Base-by-base conservation (phyloP, 2,888 invertebrate species). In the Tetramorium bicarinatum region DNA sequence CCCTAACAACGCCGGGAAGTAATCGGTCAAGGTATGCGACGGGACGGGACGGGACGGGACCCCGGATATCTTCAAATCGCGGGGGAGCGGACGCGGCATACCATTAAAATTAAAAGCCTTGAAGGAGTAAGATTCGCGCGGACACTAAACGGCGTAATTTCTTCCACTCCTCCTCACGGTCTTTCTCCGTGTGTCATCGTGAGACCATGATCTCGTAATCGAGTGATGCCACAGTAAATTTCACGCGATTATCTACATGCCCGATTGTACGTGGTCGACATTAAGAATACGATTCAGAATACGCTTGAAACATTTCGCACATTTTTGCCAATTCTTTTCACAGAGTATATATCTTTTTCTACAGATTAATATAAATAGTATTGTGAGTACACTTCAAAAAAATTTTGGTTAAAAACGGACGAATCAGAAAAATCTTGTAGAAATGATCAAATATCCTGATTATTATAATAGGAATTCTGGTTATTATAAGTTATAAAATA, bases 61-160 rank as follows among this genome's bases (percentile, higher is more conserved):
- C 49, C 4, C 13, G 38, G 62, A 64, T 76, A 72, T 47, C 77
- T 67, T 34, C 29, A 56, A 56, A 72, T 72, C 79, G 79, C 79
- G 66, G 84, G 74, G 71, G 69, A 81, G 69, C 84, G 44, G 69
- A 76, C 66, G 88, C 90, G 91, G 92, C 89, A 80, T 88, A 79
- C 84, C 85, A 85, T 85, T 86, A 85, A 91, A 92, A 92, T 92
- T 92, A 92, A 92, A 92, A 92, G 87, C 89, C 89, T 86, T 75
- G 69, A 82, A 47, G 84, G 85, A 49, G 80, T 41, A 72, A 84
- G 85, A 85, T 69, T 79, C 83, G 84, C 81, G 69, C 64, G 86
- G 52, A 84, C 67, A 86, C 79, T 85, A 85, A 87, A 84, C 84
- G 81, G 74, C 88, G 86, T 89, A 91, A 91, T 92, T 92, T 90